These are phyloP conservation scores for Pteromalus puparum DNA, from an alignment of 1,140 invertebrate genomes.

Conservation along the genomic window DNA sequence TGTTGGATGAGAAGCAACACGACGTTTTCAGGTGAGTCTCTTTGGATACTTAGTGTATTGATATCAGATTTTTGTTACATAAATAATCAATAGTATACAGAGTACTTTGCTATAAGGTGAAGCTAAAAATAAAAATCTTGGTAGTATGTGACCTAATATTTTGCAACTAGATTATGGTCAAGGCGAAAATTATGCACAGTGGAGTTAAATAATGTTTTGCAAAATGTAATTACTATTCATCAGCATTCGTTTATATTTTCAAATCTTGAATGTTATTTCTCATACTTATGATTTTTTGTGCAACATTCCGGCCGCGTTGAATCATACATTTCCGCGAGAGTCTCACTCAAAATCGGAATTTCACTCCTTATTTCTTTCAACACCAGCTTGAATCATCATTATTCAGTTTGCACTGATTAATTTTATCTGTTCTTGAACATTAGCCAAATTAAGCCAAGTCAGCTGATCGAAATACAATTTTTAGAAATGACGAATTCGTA, in stretches of 20 bases:
- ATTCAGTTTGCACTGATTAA: no score
- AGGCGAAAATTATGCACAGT: neutral
- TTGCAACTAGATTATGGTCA: neutral
- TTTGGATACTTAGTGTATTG: neutral
- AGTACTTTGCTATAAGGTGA: neutral
- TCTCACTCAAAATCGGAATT: no score
- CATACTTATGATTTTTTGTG: neutral
- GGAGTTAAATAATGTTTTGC: neutral
- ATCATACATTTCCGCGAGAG: neutral
- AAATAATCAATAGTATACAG: neutral
- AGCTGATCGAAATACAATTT: conserved; percentile 21
- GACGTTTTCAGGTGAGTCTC: conserved; percentile 80
- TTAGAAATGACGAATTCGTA: conserved; percentile 14
- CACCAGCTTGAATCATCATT: no score
- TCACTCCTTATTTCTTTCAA: no score
- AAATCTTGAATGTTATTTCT: neutral
- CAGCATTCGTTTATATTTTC: neutral
- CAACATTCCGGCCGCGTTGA: neutral
- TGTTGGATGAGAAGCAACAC: conserved; percentile 98
- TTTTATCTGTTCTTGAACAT: no score
- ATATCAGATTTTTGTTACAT: neutral
- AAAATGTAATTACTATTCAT: neutral
- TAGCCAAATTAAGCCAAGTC: no score
- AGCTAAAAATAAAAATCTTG: neutral
- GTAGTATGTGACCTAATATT: neutral